A percentile compares a stretch with the other conserved stretches of the same genome.
These are phyloP conservation scores for Camptogramma bilineatum DNA, from an alignment of 2,888 invertebrate genomes.

Conservation along the genomic window DNA sequence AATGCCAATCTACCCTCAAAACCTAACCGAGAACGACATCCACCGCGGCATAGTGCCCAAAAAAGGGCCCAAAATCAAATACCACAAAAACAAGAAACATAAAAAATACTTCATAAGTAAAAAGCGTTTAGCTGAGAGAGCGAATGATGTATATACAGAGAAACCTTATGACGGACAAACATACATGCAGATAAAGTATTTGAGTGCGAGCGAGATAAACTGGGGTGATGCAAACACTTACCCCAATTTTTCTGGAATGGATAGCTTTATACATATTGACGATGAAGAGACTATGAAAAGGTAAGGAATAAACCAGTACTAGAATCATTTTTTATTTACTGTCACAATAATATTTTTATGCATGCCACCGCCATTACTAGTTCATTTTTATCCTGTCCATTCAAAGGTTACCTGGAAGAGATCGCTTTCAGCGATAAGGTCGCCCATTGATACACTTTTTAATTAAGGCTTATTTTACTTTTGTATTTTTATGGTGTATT, in stretches of 20 bases:
- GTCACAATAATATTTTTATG: too few species aligned
- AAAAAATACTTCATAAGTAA: constrained; percentile 67
- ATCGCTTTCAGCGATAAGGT: too few species aligned
- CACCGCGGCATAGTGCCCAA: constrained; percentile 74
- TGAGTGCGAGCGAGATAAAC: constrained; percentile 71
- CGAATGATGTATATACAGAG: constrained; percentile 65
- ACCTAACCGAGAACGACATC: constrained; percentile 62
- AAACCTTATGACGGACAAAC: constrained; percentile 73
- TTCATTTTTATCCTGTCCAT: too few species aligned
- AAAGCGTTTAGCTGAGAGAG: constrained; percentile 62
- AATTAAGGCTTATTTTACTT: too few species aligned
- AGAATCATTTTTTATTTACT: too few species aligned
- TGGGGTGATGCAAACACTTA: constrained; percentile 78
- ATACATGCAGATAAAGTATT: constrained; percentile 82
- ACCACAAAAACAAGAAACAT: constrained; percentile 68
- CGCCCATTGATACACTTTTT: too few species aligned
- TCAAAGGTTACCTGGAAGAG: too few species aligned
- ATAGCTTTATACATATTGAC: constrained; percentile 95
- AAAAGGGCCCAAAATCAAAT: constrained; percentile 72
- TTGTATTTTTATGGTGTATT: too few species aligned
- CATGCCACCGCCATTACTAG: too few species aligned
- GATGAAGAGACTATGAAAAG: constrained; percentile 94
- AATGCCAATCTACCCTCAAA: constrained; percentile 60
- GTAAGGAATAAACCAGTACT: constrained; percentile 65
- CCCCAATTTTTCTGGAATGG: constrained; percentile 93